Conservation (phyloP, 2,888 invertebrate species). For the Polylopha cassiicola region DNA sequence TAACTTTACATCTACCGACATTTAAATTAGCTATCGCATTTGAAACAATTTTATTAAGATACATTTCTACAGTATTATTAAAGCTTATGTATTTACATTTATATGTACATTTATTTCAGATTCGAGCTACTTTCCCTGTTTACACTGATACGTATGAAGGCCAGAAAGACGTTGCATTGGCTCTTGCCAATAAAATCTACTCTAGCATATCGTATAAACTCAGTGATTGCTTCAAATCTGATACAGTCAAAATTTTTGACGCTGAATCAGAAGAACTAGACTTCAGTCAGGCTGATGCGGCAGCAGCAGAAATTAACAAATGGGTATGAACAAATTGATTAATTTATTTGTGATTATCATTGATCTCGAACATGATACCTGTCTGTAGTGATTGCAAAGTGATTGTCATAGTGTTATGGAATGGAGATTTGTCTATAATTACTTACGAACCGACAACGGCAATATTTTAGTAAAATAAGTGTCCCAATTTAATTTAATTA, state of each 20-base stretch:
- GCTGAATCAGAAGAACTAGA: conserved; percentile 34
- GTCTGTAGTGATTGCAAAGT: too few species aligned
- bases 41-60: too few species aligned
- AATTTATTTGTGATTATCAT: too few species aligned
- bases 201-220: too few species aligned
- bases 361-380: too few species aligned
- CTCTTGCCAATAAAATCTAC: conserved; percentile 25
- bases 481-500: not conserved
- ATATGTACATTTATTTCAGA: conserved; percentile 33
- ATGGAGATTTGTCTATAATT: too few species aligned
- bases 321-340: conserved; percentile 37
- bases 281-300: conserved; percentile 27
- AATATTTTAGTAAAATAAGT: too few species aligned
- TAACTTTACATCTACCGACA: too few species aligned
- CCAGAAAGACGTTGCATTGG: conserved; percentile 29
- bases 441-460: too few species aligned
- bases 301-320: conserved; percentile 38
- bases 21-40: too few species aligned
- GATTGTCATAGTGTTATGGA: too few species aligned
- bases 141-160: conserved; percentile 23
- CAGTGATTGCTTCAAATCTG: conserved; percentile 21
- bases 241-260: conserved; percentile 26
- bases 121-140: conserved; percentile 26
- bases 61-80: not conserved
- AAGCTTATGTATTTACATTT: not conserved